These are phyloP conservation scores for Lampris incognitus DNA, from an alignment of 2,113 vertebrate species.

Conservation along the genomic window DNA sequence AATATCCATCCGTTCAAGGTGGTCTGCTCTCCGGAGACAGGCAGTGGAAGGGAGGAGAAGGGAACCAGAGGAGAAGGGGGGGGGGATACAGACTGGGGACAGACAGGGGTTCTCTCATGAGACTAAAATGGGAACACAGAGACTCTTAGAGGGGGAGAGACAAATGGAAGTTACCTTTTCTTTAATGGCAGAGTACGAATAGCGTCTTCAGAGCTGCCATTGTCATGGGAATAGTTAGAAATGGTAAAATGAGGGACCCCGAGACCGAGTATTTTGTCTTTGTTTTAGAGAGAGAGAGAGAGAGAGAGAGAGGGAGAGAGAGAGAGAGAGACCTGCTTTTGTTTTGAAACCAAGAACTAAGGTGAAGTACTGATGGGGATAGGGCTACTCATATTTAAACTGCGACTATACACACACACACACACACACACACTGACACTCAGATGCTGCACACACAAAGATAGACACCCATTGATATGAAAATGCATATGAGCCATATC, in stretches of 20 bases:
- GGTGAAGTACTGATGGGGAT: not conserved
- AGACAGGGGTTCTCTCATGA: slow-evolving; percentile 27
- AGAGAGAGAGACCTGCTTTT: too few species aligned
- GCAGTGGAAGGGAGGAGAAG: not conserved
- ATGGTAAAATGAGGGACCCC: slow-evolving; percentile 44
- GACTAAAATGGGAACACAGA: slow-evolving; percentile 23
- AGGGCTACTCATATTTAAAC: not conserved
- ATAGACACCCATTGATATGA: slow-evolving; percentile 1
- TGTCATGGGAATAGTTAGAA: slow-evolving; percentile 39
- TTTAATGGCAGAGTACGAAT: slow-evolving; percentile 50
- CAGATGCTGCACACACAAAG: not conserved
- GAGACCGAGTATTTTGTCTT: slow-evolving; percentile 39
- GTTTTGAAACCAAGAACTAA: too few species aligned
- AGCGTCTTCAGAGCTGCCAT: slow-evolving; percentile 42
- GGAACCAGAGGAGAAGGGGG: not conserved
- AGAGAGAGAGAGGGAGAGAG: too few species aligned
- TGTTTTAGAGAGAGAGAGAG: too few species aligned
- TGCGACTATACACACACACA: not conserved
- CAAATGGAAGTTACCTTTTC: slow-evolving; percentile 29
- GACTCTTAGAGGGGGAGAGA: slow-evolving; percentile 15
- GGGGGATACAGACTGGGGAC: not conserved
- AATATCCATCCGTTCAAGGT: slow-evolving; percentile 10
- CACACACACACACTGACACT: slow-evolving; percentile 7
- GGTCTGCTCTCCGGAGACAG: slow-evolving; percentile 4
- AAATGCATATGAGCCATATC: not conserved